phyloP scores from a whole-genome alignment of 2,888 invertebrate genomes.

The Acleris literana region DNA sequence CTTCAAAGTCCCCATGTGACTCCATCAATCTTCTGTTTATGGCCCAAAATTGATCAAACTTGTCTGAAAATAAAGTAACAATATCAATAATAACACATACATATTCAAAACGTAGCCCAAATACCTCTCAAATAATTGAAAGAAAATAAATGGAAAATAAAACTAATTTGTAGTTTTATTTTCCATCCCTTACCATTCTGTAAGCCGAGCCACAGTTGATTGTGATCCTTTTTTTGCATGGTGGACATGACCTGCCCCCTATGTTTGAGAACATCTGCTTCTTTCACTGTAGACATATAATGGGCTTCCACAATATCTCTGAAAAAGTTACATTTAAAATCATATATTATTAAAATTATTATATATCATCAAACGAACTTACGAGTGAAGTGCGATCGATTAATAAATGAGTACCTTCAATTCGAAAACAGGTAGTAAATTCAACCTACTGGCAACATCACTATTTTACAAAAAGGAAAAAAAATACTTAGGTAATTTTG shows the following conservation, averaged over 20 bases:
- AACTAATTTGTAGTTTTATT: not conserved
- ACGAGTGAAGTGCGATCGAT: too few relatives aligned
- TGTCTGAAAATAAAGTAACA: conserved; percentile 85
- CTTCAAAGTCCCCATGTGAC: conserved; percentile 88
- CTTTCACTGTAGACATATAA: conserved; percentile 97
- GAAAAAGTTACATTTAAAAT: conserved; percentile 44
- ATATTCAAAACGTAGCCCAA: not conserved
- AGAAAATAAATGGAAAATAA: too few relatives aligned
- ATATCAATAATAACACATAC: conserved; percentile 1
- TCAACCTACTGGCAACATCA: too few relatives aligned
- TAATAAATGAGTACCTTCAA: too few relatives aligned
- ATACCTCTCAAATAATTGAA: too few relatives aligned
- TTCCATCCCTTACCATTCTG: conserved; percentile 88
- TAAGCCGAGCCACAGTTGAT: conserved; percentile 96
- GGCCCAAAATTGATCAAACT: conserved; percentile 99
- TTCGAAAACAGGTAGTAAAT: too few relatives aligned
- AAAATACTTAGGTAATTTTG: too few relatives aligned
- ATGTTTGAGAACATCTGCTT: conserved; percentile 99
- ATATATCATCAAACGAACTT: too few relatives aligned
- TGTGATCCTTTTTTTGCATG: conserved; percentile 98
- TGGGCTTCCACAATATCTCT: conserved; percentile 96
- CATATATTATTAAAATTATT: not conserved
- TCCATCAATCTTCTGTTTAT: conserved; percentile 98
- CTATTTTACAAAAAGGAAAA: too few relatives aligned
- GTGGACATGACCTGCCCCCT: conserved; percentile 93